Evolutionary conservation across 2,797 vertebrate species (phyloP).

Genomic region (Acrossocheilus wenchowensis): DNA sequence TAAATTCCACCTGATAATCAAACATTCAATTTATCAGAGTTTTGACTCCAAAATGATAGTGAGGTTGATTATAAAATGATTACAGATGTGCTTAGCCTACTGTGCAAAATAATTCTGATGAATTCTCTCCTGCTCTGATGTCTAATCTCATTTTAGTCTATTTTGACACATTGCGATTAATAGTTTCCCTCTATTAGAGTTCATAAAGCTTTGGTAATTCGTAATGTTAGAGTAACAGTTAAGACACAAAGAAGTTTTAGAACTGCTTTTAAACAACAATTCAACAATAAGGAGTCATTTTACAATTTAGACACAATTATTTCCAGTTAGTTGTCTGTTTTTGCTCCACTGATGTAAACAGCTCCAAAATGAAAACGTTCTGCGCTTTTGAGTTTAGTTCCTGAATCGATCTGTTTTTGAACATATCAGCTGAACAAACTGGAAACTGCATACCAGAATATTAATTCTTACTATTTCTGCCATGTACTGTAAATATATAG

Average conservation of each 20-base stretch:
- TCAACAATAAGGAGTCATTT: not conserved
- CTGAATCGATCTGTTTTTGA: not conserved
- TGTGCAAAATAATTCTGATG: conserved; percentile 1
- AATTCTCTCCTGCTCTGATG: conserved; percentile 14
- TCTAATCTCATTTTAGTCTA: conserved; percentile 35
- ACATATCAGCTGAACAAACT: not conserved
- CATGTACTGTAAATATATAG: not conserved
- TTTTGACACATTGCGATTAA: conserved; percentile 8
- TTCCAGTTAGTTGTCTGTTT: not conserved
- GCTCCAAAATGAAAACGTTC: not conserved
- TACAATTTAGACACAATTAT: not conserved
- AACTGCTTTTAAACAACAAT: not conserved
- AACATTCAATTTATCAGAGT: conserved; percentile 12
- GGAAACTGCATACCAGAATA: not conserved
- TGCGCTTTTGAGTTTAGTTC: not conserved
- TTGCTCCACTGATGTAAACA: not conserved
- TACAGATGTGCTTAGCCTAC: not conserved
- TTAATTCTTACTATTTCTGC: not conserved
- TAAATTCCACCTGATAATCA: conserved; percentile 14
- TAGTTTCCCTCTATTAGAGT: conserved; percentile 1
- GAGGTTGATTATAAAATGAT: conserved; percentile 10
- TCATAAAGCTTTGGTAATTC: not conserved
- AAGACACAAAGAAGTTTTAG: not conserved
- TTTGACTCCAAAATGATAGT: not conserved
- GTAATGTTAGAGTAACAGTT: not conserved